Percentiles rank a stretch among this genome's conserved stretches.
These are phyloP conservation scores for Sebastolobus alascanus DNA, from an alignment of 2,797 vertebrate genomes.

Conservation along the genomic window DNA sequence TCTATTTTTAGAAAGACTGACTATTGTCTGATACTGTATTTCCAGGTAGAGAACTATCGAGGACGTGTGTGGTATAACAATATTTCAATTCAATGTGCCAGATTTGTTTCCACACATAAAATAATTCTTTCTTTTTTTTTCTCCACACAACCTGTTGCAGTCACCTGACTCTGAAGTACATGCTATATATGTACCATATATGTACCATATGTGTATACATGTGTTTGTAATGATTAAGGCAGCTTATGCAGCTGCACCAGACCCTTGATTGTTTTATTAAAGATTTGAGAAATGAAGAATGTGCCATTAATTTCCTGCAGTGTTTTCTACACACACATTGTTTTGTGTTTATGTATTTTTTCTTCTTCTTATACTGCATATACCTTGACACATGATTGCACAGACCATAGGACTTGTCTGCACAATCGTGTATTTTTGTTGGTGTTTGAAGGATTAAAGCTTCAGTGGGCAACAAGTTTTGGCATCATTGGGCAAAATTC, in stretches of 20 bases:
- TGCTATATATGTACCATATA: background rate
- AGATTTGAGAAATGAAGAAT: constrained; percentile 28
- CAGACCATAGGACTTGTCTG: background rate
- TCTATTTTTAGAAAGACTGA: background rate
- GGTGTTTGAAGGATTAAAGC: background rate
- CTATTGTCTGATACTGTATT: background rate
- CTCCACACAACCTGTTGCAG: background rate
- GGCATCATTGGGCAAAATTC: too few relatives aligned
- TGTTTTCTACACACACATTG: background rate
- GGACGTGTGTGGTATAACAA: background rate
- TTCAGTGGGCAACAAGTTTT: too few relatives aligned
- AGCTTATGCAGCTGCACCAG: constrained; percentile 28
- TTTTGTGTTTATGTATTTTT: background rate
- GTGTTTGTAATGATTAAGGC: constrained; percentile 13
- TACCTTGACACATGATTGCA: background rate
- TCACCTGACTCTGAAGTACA: background rate
- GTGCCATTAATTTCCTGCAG: background rate
- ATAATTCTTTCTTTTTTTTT: background rate
- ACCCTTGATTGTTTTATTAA: constrained; percentile 41
- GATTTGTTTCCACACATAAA: background rate
- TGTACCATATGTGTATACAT: background rate
- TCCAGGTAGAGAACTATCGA: background rate
- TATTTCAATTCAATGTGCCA: background rate
- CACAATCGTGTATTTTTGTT: background rate
- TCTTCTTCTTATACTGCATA: background rate